Conservation (phyloP, 2,113 vertebrate species). For the Cinclus mexicanus region DNA sequence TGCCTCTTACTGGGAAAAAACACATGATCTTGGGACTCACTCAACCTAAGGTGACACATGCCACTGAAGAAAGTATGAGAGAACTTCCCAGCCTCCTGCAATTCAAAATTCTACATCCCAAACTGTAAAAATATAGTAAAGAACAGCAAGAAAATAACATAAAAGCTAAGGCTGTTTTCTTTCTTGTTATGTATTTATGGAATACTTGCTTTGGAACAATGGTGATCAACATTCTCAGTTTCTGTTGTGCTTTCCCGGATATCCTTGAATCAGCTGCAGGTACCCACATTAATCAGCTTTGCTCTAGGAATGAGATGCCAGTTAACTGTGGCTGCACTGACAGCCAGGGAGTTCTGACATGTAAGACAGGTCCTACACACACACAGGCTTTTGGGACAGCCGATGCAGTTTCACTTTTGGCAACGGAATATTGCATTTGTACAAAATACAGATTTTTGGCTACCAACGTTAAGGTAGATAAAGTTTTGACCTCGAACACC, state of each 20-base stretch:
- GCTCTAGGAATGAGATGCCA: background rate
- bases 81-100: background rate
- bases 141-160: background rate
- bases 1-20: background rate
- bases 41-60: background rate
- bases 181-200: background rate
- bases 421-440: background rate
- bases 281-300: background rate
- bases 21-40: background rate
- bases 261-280: background rate
- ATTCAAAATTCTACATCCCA: background rate
- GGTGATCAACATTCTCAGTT: background rate
- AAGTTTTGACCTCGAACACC: background rate
- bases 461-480: background rate
- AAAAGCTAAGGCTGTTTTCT: conserved; percentile 22
- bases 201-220: conserved; percentile 22
- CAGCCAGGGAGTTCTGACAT: conserved; percentile 4
- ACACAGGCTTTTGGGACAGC: background rate
- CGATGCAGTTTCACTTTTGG: background rate
- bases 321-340: background rate
- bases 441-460: background rate
- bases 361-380: background rate
- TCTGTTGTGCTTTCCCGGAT: background rate
- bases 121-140: background rate
- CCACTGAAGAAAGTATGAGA: background rate